These are phyloP conservation scores for Crematogaster levior DNA, from an alignment of 2,888 invertebrate species.

Conservation along the genomic window DNA sequence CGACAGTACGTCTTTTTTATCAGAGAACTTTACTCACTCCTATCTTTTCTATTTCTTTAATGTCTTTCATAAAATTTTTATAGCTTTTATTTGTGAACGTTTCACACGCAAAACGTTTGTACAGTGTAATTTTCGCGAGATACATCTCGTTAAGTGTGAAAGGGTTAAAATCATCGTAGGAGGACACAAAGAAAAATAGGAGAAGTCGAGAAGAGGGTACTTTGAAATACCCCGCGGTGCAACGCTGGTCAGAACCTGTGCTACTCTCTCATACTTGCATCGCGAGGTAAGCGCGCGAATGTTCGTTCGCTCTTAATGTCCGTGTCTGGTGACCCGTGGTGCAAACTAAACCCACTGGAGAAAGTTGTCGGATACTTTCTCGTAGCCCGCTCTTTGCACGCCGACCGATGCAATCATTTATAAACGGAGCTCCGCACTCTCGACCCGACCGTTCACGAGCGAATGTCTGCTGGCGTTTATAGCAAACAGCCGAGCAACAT, in stretches of 20 bases:
- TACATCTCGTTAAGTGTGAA: neutral
- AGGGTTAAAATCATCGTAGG: neutral
- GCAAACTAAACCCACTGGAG: conserved; percentile 83
- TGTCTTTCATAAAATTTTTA: neutral
- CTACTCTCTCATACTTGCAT: conserved; percentile 32
- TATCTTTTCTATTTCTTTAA: neutral
- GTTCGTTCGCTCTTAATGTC: conserved; percentile 81
- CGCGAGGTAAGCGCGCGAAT: conserved; percentile 58
- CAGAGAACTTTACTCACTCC: neutral
- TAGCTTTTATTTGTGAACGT: neutral
- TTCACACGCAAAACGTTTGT: neutral
- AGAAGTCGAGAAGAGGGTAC: conserved; percentile 4
- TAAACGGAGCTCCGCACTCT: conserved; percentile 72
- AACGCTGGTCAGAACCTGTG: conserved; percentile 13
- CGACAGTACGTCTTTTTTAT: neutral
- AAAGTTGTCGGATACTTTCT: conserved; percentile 84
- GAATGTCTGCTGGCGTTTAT: conserved; percentile 26
- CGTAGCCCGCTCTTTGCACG: conserved; percentile 77
- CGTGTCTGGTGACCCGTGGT: conserved; percentile 84
- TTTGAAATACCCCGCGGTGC: conserved; percentile 65
- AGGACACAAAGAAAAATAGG: neutral
- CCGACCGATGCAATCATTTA: conserved; percentile 82
- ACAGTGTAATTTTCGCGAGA: conserved; percentile 10
- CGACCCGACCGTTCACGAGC: conserved; percentile 60
- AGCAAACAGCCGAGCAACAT: neutral